Evolutionary conservation across 2,888 invertebrate genomes (phyloP).

Genomic region (Timema cristinae): DNA sequence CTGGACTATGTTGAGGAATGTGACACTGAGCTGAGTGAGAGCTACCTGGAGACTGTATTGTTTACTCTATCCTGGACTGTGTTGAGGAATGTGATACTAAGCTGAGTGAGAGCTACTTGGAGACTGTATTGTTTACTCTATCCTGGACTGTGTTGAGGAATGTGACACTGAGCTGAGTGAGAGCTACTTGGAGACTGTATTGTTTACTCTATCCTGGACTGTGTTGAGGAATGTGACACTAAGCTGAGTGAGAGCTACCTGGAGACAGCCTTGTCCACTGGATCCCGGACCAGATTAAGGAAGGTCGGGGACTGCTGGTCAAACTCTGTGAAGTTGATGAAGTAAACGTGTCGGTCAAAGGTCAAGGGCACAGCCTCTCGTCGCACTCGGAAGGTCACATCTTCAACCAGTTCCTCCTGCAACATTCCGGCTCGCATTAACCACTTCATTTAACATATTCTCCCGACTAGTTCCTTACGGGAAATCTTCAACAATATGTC

Average conservation of each 20-base stretch:
- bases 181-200: neutral
- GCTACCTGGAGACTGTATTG: no score
- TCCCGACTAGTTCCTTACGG: no score
- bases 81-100: no score
- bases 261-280: constrained; percentile 51
- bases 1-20: no score
- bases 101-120: no score
- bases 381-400: constrained; percentile 49
- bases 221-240: constrained; percentile 3
- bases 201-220: no score
- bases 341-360: constrained; percentile 57
- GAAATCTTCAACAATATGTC: no score
- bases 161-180: neutral
- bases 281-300: constrained; percentile 58
- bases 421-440: constrained; percentile 16
- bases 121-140: no score
- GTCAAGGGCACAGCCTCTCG: constrained; percentile 55
- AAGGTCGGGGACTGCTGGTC: constrained; percentile 56
- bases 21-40: no score
- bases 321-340: constrained; percentile 56
- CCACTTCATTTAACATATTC: neutral
- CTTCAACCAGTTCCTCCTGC: constrained; percentile 52
- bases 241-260: constrained; percentile 42
- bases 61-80: no score
- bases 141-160: no score